Evolutionary conservation across 2,113 vertebrate genomes (phyloP).

Genomic region (Ameiurus melas): DNA sequence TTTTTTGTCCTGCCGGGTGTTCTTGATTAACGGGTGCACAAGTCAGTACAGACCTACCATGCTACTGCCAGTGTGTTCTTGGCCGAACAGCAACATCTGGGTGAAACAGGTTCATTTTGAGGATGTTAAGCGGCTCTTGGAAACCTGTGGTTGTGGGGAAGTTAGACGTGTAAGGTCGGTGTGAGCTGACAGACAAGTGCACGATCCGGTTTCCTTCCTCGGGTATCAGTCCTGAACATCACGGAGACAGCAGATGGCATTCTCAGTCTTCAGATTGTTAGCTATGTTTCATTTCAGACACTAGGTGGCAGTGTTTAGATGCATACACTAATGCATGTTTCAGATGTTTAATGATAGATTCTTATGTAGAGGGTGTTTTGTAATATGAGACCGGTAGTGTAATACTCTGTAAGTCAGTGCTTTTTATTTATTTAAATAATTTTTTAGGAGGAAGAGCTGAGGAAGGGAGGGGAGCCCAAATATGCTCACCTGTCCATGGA

Average conservation of each 20-base stretch:
- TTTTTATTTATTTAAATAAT: too few species aligned
- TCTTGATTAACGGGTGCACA: too few species aligned
- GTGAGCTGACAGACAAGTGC: not conserved
- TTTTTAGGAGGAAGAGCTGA: conserved; percentile 88
- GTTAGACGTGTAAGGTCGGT: too few species aligned
- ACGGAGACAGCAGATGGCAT: not conserved
- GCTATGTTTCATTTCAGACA: not conserved
- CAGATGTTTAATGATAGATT: not conserved
- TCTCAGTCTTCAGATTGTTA: not conserved
- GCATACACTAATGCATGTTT: too few species aligned
- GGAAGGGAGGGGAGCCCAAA: conserved; percentile 92
- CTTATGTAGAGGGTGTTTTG: not conserved
- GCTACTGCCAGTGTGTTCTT: too few species aligned
- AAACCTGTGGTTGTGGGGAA: too few species aligned
- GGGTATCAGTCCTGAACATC: too few species aligned
- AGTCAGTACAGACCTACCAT: too few species aligned
- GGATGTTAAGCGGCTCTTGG: too few species aligned
- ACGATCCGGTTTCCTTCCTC: not conserved
- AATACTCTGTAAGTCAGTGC: not conserved
- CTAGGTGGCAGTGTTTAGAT: not conserved
- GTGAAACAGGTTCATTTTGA: too few species aligned
- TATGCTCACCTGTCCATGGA: conserved; percentile 94
- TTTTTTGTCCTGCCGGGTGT: not conserved
- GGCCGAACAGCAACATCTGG: too few species aligned
- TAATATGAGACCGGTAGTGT: too few species aligned